Base-by-base conservation (phyloP, 2,888 invertebrate species). In the Hedychridium roseum region DNA sequence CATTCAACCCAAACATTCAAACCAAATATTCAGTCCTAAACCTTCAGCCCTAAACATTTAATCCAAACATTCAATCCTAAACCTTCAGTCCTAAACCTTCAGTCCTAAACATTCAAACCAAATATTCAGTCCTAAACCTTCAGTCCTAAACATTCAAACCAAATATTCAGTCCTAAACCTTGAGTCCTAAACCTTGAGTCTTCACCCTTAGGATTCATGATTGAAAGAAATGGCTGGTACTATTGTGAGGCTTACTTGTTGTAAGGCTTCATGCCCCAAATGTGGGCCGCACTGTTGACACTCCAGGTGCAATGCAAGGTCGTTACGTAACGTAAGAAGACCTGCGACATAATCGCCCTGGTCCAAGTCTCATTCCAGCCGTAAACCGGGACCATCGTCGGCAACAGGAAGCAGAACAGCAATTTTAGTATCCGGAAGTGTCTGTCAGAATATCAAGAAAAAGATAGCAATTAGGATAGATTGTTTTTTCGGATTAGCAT, bases 281-380 rank as follows among this genome's bases (percentile, higher is more conserved):
- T 62, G 70, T 86, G 86, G 11, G 86, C 86, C 1, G 80, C 81
- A 51, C 84, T 84, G 69, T 86, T 86, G 15, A 86, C 84, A 23
- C 81, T 73, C 85, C 85, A 86, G 1, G 85, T 85, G 45, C 78
- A 76, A 68, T 87, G 83, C 14, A 87, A 78, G 1, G 76, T 71
- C 16, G 80, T 53, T 5, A 77, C 70, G 64, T 84, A 84, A 23
- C 86, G 81, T 2, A 84, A 48, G 16, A 80, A 78, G 2, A 79
- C 77, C 36, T 82, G 77, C 0, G 82, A 70, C 49, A 81, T 73
- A 60, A 83, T 79, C 0, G 85, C 79, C 38, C 75, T 74, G 50
- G 68, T 73, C 50, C 80, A 74, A 1, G 75, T 73, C 66, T 88
- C 87, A 30, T 81, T 81, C 85, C 86, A 87, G 37, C 79, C 70